Percentiles rank a stretch among this genome's conserved stretches.
These are phyloP conservation scores for Paradoxurus hermaphroditus DNA, from an alignment of 2,113 vertebrate species.

Conservation along the genomic window DNA sequence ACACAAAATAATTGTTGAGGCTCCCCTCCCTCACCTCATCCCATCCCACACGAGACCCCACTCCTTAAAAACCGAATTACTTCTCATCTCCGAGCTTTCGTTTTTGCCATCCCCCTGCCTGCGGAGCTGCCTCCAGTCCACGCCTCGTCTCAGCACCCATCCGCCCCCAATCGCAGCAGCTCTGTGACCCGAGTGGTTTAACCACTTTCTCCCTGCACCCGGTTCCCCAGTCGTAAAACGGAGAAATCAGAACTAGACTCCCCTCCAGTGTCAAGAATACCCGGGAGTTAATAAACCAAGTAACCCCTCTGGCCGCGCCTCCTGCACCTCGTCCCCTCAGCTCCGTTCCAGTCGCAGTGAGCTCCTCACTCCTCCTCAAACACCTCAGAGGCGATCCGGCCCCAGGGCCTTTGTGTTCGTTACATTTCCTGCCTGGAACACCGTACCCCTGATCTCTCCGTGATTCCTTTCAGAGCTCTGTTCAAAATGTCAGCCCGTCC, in stretches of 20 bases:
- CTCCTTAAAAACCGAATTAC: slow-evolving; percentile 25
- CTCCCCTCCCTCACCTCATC: not conserved
- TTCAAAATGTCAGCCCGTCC: slow-evolving; percentile 26
- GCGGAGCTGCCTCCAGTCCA: slow-evolving; percentile 6
- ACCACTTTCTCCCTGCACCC: not conserved
- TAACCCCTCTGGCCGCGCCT: not conserved
- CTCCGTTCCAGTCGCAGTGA: not conserved
- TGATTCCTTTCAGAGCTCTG: not conserved
- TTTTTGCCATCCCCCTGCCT: not conserved
- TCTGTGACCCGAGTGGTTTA: slow-evolving; percentile 17
- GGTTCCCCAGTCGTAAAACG: slow-evolving; percentile 9
- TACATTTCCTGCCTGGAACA: not conserved
- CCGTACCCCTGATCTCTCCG: not conserved
- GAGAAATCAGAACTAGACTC: not conserved
- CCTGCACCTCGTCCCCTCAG: not conserved
- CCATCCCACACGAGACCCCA: not conserved
- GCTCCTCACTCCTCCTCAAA: not conserved
- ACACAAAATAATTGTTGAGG: not conserved
- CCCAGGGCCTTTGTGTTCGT: not conserved
- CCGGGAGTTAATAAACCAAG: slow-evolving; percentile 13
- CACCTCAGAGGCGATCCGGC: not conserved
- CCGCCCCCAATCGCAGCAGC: not conserved
- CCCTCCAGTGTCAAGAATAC: slow-evolving; percentile 9
- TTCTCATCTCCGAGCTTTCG: not conserved
- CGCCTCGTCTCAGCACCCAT: not conserved